Conservation (phyloP, 92 coral and sea anemone species). For the Umimayanthus chanpuru region DNA sequence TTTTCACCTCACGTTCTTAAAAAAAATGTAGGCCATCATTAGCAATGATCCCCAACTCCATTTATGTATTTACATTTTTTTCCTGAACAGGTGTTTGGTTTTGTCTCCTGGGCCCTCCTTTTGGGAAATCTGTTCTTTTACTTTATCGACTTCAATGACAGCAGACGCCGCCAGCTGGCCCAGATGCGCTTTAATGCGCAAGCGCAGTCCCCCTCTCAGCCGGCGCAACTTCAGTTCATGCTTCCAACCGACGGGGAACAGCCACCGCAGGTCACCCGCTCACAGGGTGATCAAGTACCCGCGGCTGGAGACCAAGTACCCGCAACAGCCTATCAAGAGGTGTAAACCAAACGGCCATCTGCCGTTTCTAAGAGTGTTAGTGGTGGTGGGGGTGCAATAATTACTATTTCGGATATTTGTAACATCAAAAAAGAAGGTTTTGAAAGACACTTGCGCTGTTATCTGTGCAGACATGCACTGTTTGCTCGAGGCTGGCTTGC, state of each 20-base stretch:
- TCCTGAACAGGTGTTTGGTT: neutral
- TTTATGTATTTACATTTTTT: neutral
- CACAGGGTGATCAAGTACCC: constrained; percentile 8
- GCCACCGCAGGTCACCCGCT: neutral
- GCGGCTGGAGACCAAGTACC: neutral
- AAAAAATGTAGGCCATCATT: no score
- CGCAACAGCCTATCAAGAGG: neutral
- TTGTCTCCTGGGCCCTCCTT: neutral
- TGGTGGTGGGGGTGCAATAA: no score
- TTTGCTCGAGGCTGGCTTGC: no score
- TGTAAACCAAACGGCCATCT: neutral
- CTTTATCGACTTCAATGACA: neutral
- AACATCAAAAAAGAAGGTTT: neutral
- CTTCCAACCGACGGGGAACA: neutral
- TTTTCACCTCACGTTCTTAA: no score
- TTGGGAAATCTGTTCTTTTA: neutral
- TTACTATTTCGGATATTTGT: no score
- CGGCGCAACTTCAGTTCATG: neutral
- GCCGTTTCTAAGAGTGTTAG: neutral
- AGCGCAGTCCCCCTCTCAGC: neutral
- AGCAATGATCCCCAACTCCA: neutral
- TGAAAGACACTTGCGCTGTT: neutral
- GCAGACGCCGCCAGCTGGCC: neutral
- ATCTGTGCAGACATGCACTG: no score
- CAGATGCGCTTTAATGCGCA: neutral